Conservation (phyloP, 2,113 vertebrate species). For the Mionectes macconnelli region DNA sequence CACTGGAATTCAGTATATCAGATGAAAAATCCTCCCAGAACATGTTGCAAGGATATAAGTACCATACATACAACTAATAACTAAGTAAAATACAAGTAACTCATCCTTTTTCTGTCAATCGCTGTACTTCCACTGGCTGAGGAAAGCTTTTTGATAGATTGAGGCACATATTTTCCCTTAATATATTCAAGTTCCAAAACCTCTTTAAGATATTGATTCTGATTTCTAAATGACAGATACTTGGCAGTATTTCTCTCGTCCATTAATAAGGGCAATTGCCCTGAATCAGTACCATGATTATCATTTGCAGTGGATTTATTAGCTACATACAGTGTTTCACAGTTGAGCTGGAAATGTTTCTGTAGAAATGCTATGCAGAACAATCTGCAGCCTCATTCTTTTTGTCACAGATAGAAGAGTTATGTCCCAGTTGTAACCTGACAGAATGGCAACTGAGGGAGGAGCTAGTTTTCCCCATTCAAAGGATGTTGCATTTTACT, state of each 20-base stretch:
- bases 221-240: neutral
- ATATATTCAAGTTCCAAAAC: neutral
- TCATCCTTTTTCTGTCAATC: neutral
- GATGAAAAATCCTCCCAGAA: neutral
- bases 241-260: neutral
- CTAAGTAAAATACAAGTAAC: neutral
- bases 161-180: neutral
- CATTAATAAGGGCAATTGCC: neutral
- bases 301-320: constrained; percentile 11
- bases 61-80: neutral
- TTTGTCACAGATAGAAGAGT: neutral
- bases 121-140: neutral
- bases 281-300: neutral
- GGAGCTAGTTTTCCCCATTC: neutral
- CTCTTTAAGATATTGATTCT: constrained; percentile 15
- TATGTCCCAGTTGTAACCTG: neutral
- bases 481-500: neutral
- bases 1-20: neutral
- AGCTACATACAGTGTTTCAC: neutral
- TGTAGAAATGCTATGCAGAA: neutral
- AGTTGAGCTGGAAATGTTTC: neutral
- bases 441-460: neutral
- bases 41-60: neutral
- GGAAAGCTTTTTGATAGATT: neutral
- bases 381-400: neutral